Evolutionary conservation across 2,888 invertebrate genomes (phyloP), one percentile per base, ranked within the genome.

Genomic region (Meloe dianella): DNA sequence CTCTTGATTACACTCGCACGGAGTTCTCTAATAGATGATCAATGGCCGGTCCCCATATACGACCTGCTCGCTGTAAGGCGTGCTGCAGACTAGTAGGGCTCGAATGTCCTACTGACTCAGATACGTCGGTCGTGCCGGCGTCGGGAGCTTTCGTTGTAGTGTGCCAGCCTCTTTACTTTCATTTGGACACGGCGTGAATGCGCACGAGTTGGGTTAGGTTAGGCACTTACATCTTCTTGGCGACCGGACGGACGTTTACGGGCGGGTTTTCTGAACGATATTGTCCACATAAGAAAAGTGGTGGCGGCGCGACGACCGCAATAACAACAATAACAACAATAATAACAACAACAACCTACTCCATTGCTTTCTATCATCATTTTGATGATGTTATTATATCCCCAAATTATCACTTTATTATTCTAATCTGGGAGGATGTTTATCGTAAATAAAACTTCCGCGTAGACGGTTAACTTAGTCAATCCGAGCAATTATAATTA

Each of bases 21-120:
- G 7, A 47, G 47, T 47, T 47, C 7, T 20, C 20, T 47, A 22
- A 20, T 22, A 47, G 66, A 38, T 60, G 60, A 32, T 67, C 51
- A 58, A 61, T 64, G 20, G 54, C 59, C 47, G 64, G 64, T 51
- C 32, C 38, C 60, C 38, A 38, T 20, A 63, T 70, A 60, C 74
- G 60, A 72, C 72, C 57, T 64, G 60, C 69, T 70, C 70, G 63
- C 35, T 57, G 38, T 58, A 63, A 30, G 57, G 70, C 65, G 69
- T 67, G 69, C 72, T 71, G 75, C 72, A 71, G 74, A 78, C 78
- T 78, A 73, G 75, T 72, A 71, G 71, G 68, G 68, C 66, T 71
- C 68, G 62, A 72, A 71, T 76, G 84, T 82, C 88, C 88, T 87
- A 88, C 88, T 88, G 88, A 88, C 88, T 88, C 88, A 89, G 87